These are phyloP conservation scores for Oppia nitens DNA, from an alignment of 1,140 invertebrate species.

Conservation along the genomic window DNA sequence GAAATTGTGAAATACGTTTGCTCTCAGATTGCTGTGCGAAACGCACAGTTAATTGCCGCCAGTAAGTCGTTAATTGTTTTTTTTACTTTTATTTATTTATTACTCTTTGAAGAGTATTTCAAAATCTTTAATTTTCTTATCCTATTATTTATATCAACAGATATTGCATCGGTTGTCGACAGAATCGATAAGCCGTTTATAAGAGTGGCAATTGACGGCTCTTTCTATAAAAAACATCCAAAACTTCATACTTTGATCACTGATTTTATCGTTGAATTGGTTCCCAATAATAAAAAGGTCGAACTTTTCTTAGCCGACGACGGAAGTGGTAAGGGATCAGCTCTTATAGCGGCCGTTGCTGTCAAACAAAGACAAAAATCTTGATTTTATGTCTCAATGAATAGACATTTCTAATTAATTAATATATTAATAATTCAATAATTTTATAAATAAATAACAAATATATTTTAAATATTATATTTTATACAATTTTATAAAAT, in stretches of 20 bases:
- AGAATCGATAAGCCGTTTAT: conserved; percentile 45
- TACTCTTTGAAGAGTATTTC: background rate
- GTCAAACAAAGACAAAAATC: background rate
- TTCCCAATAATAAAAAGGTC: conserved; percentile 36
- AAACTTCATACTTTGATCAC: conserved; percentile 52
- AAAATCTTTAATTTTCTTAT: background rate
- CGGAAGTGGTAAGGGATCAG: conserved; percentile 62
- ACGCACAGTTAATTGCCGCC: conserved; percentile 59
- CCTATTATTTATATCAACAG: conserved; percentile 22
- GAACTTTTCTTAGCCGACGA: conserved; percentile 51
- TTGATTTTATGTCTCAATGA: too few species aligned
- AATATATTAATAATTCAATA: too few species aligned
- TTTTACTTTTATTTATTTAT: background rate
- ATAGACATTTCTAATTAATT: too few species aligned
- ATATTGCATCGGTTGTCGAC: conserved; percentile 49
- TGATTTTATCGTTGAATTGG: conserved; percentile 46
- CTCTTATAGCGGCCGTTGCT: conserved; percentile 50
- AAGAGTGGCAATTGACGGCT: conserved; percentile 69
- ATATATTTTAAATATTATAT: too few species aligned
- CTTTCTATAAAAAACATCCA: conserved; percentile 67
- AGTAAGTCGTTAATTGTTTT: background rate
- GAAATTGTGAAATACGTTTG: conserved; percentile 58
- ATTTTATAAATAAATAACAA: too few species aligned
- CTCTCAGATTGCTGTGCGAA: conserved; percentile 49
- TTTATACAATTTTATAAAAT: too few species aligned